These are phyloP conservation scores for Melinaea marsaeus DNA, from an alignment of 2,888 invertebrate genomes.

Conservation along the genomic window DNA sequence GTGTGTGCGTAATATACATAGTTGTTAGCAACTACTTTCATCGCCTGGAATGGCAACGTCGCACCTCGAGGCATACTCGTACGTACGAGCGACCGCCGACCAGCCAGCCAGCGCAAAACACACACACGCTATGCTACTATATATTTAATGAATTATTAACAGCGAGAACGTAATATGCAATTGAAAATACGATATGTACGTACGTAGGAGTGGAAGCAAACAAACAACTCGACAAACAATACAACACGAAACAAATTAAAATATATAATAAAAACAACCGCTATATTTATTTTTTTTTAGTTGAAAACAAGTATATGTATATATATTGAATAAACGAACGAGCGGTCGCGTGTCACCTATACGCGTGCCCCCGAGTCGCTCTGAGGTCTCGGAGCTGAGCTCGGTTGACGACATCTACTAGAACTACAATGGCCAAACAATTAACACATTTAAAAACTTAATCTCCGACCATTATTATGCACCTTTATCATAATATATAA, in stretches of 20 bases:
- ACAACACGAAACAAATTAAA: no score
- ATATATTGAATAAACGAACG: background rate
- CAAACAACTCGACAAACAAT: no score
- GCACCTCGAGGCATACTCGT: constrained; percentile 39
- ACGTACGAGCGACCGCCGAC: constrained; percentile 40
- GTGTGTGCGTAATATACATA: constrained; percentile 27
- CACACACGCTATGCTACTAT: constrained; percentile 38
- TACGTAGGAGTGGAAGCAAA: no score
- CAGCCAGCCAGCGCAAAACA: constrained; percentile 54
- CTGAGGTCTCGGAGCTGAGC: constrained; percentile 63
- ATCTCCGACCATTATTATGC: background rate
- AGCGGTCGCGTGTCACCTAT: constrained; percentile 46
- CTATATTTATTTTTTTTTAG: no score
- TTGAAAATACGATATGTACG: constrained; percentile 23
- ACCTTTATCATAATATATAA: background rate
- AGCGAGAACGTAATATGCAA: constrained; percentile 33
- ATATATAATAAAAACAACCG: no score
- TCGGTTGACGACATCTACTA: constrained; percentile 66
- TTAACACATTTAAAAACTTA: constrained; percentile 51
- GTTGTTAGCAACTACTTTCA: constrained; percentile 66
- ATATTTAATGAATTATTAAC: constrained; percentile 28
- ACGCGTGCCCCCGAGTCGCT: constrained; percentile 69
- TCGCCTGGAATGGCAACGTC: constrained; percentile 69
- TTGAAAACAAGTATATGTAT: no score
- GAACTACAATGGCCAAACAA: constrained; percentile 73